These are phyloP conservation scores for Ophthalmolycus amberensis DNA, from an alignment of 2,113 vertebrate species.

Conservation along the genomic window DNA sequence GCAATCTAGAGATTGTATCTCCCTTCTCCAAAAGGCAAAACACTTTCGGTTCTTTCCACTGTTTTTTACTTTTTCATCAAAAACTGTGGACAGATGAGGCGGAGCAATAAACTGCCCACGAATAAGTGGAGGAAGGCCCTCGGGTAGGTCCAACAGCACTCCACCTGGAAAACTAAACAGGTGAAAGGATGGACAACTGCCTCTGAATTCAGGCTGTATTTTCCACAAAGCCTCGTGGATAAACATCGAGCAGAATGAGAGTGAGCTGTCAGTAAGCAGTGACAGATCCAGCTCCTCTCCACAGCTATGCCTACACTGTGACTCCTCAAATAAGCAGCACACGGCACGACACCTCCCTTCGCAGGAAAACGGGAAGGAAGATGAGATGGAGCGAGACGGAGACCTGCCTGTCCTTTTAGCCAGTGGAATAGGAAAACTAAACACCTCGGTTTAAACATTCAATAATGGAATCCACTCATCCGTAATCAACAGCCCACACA, in stretches of 20 bases:
- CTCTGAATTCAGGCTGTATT: conserved; percentile 55
- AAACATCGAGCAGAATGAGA: conserved; percentile 50
- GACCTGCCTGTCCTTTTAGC: conserved; percentile 64
- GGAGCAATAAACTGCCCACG: conserved; percentile 23
- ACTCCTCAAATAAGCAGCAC: conserved; percentile 74
- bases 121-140: conserved; percentile 36
- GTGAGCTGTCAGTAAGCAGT: conserved; percentile 47
- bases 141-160: conserved; percentile 10
- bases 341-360: conserved; percentile 53
- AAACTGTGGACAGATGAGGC: conserved; percentile 32
- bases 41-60: conserved; percentile 29
- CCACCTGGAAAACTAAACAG: conserved; percentile 73
- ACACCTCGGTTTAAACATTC: conserved; percentile 71
- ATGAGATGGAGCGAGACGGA: conserved; percentile 64
- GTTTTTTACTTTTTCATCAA: conserved; percentile 8
- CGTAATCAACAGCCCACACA: conserved; percentile 55
- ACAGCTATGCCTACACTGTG: conserved; percentile 37
- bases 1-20: conserved; percentile 36
- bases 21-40: conserved; percentile 25
- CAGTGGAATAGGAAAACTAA: conserved; percentile 77
- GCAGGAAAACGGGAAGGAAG: conserved; percentile 54
- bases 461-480: conserved; percentile 63
- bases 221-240: conserved; percentile 59
- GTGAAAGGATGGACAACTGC: conserved; percentile 44
- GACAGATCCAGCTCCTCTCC: conserved; percentile 50